Evolutionary conservation across 1,140 invertebrate species (phyloP).

Genomic region (Nasonia giraulti): DNA sequence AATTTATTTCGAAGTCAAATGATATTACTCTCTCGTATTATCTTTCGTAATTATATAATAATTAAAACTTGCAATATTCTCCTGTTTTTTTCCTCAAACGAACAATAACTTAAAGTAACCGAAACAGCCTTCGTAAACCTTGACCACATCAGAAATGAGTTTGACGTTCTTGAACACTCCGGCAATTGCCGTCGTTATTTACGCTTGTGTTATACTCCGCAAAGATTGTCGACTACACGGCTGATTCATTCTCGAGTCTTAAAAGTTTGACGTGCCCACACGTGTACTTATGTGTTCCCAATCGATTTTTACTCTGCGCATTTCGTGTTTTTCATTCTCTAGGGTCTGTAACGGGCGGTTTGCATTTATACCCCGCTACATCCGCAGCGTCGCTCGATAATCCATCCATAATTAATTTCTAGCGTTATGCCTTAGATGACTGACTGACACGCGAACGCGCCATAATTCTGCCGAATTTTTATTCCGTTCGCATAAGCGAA

Average conservation of each 20-base stretch:
- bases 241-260: neutral
- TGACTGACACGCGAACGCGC: neutral
- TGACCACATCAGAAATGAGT: neutral
- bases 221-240: neutral
- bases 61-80: no score
- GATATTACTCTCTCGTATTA: no score
- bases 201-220: neutral
- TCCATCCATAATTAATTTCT: neutral
- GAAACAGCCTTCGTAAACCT: neutral
- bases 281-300: neutral
- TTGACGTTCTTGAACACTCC: neutral
- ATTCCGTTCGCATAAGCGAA: no score
- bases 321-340: no score
- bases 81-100: neutral
- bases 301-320: neutral
- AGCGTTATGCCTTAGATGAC: neutral
- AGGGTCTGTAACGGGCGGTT: no score
- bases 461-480: neutral
- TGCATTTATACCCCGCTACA: no score
- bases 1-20: no score
- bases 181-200: no score
- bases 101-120: neutral
- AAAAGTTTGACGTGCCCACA: neutral
- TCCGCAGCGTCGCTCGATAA: conserved; percentile 18
- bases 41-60: no score